These are phyloP conservation scores for Atta colombica DNA, from an alignment of 1,140 invertebrate genomes.

Conservation along the genomic window DNA sequence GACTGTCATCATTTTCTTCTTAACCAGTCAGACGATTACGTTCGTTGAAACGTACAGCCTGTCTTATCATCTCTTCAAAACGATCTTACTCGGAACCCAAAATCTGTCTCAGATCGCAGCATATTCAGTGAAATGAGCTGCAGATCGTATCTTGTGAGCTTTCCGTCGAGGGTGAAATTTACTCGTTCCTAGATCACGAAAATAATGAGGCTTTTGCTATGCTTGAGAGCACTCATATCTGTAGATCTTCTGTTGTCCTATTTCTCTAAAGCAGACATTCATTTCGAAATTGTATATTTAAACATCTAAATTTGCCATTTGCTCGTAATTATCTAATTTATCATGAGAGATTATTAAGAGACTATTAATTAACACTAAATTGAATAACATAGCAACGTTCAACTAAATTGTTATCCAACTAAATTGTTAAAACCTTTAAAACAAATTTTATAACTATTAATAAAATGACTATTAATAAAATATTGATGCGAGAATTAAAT, in stretches of 20 bases:
- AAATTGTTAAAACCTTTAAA: neutral
- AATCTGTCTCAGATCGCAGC: slow-evolving; percentile 67
- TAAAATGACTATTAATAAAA: neutral
- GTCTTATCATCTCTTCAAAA: slow-evolving; percentile 46
- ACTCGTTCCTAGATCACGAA: slow-evolving; percentile 64
- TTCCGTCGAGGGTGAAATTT: slow-evolving; percentile 72
- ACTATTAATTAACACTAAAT: slow-evolving; percentile 18
- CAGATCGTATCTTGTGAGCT: slow-evolving; percentile 68
- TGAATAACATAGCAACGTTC: slow-evolving; percentile 4
- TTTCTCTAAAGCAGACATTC: slow-evolving; percentile 24
- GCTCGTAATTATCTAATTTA: neutral
- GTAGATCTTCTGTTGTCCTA: neutral
- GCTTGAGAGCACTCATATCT: slow-evolving; percentile 47
- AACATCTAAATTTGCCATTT: slow-evolving; percentile 30
- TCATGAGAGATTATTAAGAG: slow-evolving; percentile 19
- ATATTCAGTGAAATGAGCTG: slow-evolving; percentile 67
- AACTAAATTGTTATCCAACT: neutral
- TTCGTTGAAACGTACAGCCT: slow-evolving; percentile 38
- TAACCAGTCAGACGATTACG: slow-evolving; percentile 70
- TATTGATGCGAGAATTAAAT: neutral
- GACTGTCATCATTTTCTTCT: slow-evolving; percentile 73
- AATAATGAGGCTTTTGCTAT: slow-evolving; percentile 68
- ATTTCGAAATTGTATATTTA: slow-evolving; percentile 38
- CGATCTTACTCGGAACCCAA: slow-evolving; percentile 17
- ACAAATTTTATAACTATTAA: neutral